These are phyloP conservation scores for Polydesmus complanatus DNA, from an alignment of 2,888 invertebrate genomes.

Conservation along the genomic window DNA sequence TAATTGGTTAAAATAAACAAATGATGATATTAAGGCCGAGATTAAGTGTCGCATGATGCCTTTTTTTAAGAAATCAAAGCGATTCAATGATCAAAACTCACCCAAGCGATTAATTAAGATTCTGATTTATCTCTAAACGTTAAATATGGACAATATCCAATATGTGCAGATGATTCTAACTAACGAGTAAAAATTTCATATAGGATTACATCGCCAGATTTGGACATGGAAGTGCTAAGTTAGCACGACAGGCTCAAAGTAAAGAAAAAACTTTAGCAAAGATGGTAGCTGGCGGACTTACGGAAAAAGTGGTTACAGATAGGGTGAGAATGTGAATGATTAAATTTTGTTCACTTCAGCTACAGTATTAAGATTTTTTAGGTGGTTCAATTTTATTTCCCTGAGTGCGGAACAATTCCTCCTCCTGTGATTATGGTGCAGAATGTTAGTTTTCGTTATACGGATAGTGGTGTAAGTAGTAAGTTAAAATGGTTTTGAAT, in stretches of 20 bases:
- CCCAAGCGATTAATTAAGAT: slow-evolving; percentile 4
- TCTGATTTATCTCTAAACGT: background rate
- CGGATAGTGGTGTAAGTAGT: slow-evolving; percentile 45
- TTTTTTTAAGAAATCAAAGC: background rate
- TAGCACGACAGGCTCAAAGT: slow-evolving; percentile 96
- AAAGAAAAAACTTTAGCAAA: slow-evolving; percentile 98
- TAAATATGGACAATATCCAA: background rate
- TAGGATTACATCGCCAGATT: slow-evolving; percentile 96
- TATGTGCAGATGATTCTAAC: background rate
- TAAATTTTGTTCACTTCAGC: background rate
- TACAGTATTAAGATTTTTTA: slow-evolving; percentile 22
- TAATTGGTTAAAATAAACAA: background rate
- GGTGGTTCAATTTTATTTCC: slow-evolving; percentile 87
- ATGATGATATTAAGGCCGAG: slow-evolving; percentile 23
- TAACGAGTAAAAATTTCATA: slow-evolving; percentile 20
- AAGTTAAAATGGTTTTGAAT: background rate
- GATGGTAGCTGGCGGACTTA: slow-evolving; percentile 96
- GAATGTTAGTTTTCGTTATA: slow-evolving; percentile 92
- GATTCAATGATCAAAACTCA: slow-evolving; percentile 4
- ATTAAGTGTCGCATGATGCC: slow-evolving; percentile 15
- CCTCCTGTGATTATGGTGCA: slow-evolving; percentile 98
- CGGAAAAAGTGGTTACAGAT: slow-evolving; percentile 83
- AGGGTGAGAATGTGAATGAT: slow-evolving; percentile 44
- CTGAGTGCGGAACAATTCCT: slow-evolving; percentile 85
- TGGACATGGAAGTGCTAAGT: slow-evolving; percentile 97